Base-by-base conservation (phyloP, 2,113 vertebrate genomes). In the Leptobrachium leishanense region DNA sequence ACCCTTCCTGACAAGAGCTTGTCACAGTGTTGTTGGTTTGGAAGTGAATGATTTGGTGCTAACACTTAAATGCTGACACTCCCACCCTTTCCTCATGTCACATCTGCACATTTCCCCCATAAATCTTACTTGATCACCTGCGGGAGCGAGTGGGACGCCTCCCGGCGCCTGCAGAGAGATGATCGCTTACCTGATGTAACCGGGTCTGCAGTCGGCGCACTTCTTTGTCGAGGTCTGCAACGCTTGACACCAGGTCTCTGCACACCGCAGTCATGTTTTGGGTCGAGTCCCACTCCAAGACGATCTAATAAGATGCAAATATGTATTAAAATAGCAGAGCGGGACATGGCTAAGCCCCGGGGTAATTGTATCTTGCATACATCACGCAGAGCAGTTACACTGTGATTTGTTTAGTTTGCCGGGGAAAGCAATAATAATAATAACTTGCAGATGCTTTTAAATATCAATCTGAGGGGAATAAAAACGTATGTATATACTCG, bases 31-130 rank as follows among this genome's bases (percentile, higher is more conserved):
- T 84, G 64, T 82, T 90, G 89, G 91, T 82, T 85, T 89, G 86
- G 84, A 89, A 90, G 88, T 95, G 95, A 97, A 88, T 94, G 94
- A 96, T 96, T 91, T 92, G 91, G 95, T 97, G 95, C 89, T 93
- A 96, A 92, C 89, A 88, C 87, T 85, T 87, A 89, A 31, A 87
- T 85, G 85, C 90, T 90, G 90, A 92, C 92, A 90, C 85, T 91
- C 86, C 87, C 87, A 90, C 85, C 90, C 89, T 90, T 81, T 87
- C 81, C 85, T 84, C 88, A 79, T 90, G 88, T 91, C 89, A 89
- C 85, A 71, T 85, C 81, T 65, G 43, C 79, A 83, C 39, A 85
- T 82, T 89, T 87, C 43, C 86, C 87, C 83, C 85, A 87, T 88
- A 87, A 84, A 82, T 87, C 72, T 66, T 75, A 82, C 85, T 87